These are phyloP conservation scores for Lepus oiostolus DNA, from an alignment of 2,797 vertebrate species.

Conservation along the genomic window DNA sequence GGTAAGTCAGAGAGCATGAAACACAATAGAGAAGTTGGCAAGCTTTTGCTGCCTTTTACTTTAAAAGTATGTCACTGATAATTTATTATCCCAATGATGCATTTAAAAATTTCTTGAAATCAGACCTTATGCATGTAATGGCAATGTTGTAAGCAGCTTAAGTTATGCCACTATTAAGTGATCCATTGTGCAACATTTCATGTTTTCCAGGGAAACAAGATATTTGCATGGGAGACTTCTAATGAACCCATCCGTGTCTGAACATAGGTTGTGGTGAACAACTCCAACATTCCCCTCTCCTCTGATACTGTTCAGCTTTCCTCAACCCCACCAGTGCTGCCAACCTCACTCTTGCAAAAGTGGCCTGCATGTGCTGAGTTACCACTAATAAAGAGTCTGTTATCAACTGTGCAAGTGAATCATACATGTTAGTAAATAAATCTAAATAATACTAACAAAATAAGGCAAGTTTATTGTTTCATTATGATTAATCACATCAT, in stretches of 20 bases:
- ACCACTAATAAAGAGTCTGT: background rate
- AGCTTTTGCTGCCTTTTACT: conserved; percentile 52
- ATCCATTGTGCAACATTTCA: background rate
- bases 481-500: conserved; percentile 6
- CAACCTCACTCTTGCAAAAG: background rate
- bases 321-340: background rate
- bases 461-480: conserved; percentile 7
- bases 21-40: conserved; percentile 28
- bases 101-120: background rate
- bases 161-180: background rate
- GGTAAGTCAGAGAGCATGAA: background rate
- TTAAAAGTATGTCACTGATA: conserved; percentile 59
- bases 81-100: conserved; percentile 34
- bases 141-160: conserved; percentile 5
- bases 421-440: conserved; percentile 29
- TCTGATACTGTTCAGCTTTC: background rate
- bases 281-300: background rate
- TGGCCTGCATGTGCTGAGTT: background rate
- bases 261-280: background rate
- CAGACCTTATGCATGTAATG: background rate
- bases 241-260: background rate
- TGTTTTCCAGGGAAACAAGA: background rate
- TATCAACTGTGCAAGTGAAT: conserved; percentile 20
- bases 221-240: background rate
- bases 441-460: conserved; percentile 35